A percentile compares a stretch with the other conserved stretches of the same genome.
phyloP scores from a whole-genome alignment of 2,888 invertebrate species.

The Diplolepis rosae region DNA sequence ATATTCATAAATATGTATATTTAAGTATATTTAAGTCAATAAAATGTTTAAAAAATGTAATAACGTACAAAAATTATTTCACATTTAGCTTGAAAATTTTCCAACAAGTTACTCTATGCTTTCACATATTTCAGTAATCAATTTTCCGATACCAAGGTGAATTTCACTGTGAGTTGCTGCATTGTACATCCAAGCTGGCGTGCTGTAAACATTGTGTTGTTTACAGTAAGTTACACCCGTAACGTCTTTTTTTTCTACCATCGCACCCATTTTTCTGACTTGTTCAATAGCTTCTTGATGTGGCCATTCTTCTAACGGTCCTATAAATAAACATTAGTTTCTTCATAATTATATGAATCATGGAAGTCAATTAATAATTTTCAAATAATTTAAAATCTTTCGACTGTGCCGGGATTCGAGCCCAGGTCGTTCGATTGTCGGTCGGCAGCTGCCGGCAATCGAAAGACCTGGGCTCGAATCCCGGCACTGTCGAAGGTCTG shows the following conservation, averaged over 20 bases:
- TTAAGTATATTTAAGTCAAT: background rate
- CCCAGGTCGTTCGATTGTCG: too few species aligned
- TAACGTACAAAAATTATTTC: conserved; percentile 29
- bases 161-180: conserved; percentile 73
- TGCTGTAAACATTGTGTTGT: conserved; percentile 75
- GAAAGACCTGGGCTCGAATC: too few species aligned
- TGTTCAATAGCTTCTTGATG: conserved; percentile 74
- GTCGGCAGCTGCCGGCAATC: too few species aligned
- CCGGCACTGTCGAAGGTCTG: too few species aligned
- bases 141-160: conserved; percentile 75
- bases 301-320: conserved; percentile 73
- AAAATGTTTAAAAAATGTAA: conserved; percentile 35
- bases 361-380: too few species aligned
- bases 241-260: conserved; percentile 67
- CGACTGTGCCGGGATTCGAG: too few species aligned
- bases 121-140: conserved; percentile 64
- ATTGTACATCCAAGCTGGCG: conserved; percentile 77
- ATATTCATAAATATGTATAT: conserved; percentile 3
- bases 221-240: conserved; percentile 73
- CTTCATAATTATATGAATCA: background rate
- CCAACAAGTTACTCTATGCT: conserved; percentile 34
- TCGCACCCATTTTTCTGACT: conserved; percentile 75
- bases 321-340: conserved; percentile 49
- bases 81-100: background rate
- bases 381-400: too few species aligned